phyloP scores from a whole-genome alignment of 2,797 vertebrate genomes.

The Clamator glandarius region DNA sequence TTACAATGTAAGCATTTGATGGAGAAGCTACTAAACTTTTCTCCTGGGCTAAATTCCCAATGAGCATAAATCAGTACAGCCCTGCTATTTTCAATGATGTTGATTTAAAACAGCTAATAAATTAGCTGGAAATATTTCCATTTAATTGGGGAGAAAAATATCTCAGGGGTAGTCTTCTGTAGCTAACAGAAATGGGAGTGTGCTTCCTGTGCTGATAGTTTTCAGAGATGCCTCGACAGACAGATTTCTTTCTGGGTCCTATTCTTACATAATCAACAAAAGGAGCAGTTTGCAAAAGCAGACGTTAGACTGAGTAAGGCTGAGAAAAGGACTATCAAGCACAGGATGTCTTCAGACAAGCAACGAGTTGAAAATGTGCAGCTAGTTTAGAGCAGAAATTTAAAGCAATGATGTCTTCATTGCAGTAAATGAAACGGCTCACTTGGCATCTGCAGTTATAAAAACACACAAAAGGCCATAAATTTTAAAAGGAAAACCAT shows the following conservation, averaged over 20 bases:
- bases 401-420: conserved; percentile 21
- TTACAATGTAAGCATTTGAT: too few species aligned
- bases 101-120: conserved; percentile 4
- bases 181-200: background rate
- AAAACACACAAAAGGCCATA: conserved; percentile 19
- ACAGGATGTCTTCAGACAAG: background rate
- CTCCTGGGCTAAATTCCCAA: background rate
- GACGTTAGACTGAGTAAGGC: background rate
- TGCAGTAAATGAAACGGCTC: conserved; percentile 10
- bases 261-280: conserved; percentile 1
- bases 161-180: background rate
- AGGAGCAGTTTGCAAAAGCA: background rate
- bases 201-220: background rate
- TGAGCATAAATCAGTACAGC: conserved; percentile 4
- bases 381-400: conserved; percentile 36
- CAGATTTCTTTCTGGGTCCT: background rate
- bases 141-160: background rate
- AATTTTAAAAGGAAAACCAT: conserved; percentile 16
- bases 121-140: conserved; percentile 1
- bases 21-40: too few species aligned
- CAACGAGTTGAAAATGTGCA: background rate
- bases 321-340: background rate
- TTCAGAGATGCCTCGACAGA: background rate
- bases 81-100: background rate
- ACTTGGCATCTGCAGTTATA: conserved; percentile 7